A percentile compares a stretch with the other conserved stretches of the same genome.
Conservation (phyloP, 2,888 invertebrate genomes). For the Melanophora roralis region DNA sequence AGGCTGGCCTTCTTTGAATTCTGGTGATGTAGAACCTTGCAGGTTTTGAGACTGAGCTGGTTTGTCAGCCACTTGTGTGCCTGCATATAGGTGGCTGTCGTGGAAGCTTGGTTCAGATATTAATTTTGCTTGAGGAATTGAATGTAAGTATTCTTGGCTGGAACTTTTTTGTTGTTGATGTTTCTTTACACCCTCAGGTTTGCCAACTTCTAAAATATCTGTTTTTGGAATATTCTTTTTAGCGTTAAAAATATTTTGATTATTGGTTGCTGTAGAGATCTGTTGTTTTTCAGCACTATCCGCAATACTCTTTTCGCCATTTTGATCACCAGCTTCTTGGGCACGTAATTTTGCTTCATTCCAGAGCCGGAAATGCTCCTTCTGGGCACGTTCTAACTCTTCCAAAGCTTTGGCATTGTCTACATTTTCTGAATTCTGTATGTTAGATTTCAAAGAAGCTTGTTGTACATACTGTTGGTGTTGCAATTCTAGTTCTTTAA, state of each 20-base stretch:
- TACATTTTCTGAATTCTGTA: not conserved
- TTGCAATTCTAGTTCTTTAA: conserved; percentile 63
- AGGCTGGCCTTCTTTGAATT: conserved; percentile 3
- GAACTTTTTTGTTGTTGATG: not conserved
- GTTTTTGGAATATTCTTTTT: not conserved
- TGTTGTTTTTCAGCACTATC: conserved; percentile 27
- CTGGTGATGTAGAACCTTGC: not conserved
- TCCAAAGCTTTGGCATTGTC: conserved; percentile 65
- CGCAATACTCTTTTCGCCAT: conserved; percentile 9
- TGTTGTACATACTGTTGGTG: conserved; percentile 30
- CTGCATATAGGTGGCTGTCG: not conserved
- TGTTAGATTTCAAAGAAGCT: conserved; percentile 40
- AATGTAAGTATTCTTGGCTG: too few relatives aligned
- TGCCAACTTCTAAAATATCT: not conserved
- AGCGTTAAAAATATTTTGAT: conserved; percentile 19
- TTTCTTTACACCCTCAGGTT: not conserved
- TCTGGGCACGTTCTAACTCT: conserved; percentile 67
- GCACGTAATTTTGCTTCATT: conserved; percentile 65
- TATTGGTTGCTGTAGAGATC: conserved; percentile 31
- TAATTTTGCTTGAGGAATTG: not conserved
- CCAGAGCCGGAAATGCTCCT: conserved; percentile 68
- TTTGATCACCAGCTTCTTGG: conserved; percentile 34
- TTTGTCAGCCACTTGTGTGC: conserved; percentile 64
- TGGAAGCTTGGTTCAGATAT: not conserved
- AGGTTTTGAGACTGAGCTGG: conserved; percentile 46